These are phyloP conservation scores for Agelas oroides DNA, from an alignment of 37 sponge, comb jelly and placozoan species.

Conservation along the genomic window DNA sequence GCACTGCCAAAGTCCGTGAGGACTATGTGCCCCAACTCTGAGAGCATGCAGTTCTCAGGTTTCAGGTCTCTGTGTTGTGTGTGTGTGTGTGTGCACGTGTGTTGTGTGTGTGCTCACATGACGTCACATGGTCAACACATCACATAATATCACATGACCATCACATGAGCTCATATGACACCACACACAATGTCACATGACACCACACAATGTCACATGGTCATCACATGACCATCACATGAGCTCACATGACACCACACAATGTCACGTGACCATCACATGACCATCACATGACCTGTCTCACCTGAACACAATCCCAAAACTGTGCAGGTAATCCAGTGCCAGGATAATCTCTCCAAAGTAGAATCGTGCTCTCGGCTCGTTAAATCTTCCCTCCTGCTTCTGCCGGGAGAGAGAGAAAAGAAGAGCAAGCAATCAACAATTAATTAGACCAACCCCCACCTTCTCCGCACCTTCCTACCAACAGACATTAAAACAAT, in stretches of 20 bases:
- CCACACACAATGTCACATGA: too few relatives aligned
- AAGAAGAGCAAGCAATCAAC: not conserved
- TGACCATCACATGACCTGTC: not conserved
- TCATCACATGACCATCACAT: constrained; percentile 36
- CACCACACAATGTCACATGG: too few relatives aligned
- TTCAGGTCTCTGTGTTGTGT: constrained; percentile 75
- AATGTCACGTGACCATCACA: too few relatives aligned
- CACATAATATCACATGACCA: too few relatives aligned
- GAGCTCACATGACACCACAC: too few relatives aligned
- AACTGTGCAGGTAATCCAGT: constrained; percentile 81
- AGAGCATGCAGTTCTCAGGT: constrained; percentile 85
- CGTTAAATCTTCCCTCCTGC: constrained; percentile 61
- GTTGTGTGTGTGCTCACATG: too few relatives aligned
- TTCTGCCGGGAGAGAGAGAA: constrained; percentile 32
- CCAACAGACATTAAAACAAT: too few relatives aligned
- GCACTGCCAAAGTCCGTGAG: constrained; percentile 91
- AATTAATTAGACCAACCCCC: not conserved
- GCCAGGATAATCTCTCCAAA: constrained; percentile 84
- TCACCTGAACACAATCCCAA: constrained; percentile 82
- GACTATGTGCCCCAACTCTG: constrained; percentile 68
- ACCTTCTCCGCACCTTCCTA: not conserved
- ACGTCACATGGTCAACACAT: too few relatives aligned
- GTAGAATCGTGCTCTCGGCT: constrained; percentile 82
- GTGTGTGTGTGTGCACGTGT: not conserved
- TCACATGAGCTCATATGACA: too few relatives aligned